Percentiles rank a stretch among this genome's conserved stretches.
Evolutionary conservation across 2,797 vertebrate species (phyloP).

Genomic region (Cetoscarus ocellatus): DNA sequence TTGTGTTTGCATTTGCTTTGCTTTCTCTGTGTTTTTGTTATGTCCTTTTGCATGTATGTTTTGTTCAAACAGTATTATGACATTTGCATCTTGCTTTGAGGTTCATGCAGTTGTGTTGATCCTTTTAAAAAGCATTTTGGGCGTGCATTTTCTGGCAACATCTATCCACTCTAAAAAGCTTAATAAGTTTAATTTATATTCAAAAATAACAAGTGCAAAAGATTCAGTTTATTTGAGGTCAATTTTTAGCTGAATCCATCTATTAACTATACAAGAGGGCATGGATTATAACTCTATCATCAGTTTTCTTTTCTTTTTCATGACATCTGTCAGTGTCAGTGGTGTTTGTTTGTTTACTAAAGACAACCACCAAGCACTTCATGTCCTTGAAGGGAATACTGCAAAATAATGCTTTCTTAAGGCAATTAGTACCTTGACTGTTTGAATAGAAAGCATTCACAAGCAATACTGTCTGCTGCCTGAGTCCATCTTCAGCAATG

Average conservation of each 20-base stretch:
- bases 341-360: not conserved
- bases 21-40: no score
- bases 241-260: not conserved
- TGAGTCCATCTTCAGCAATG: not conserved
- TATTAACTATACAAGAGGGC: not conserved
- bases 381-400: not conserved
- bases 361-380: not conserved
- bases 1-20: no score
- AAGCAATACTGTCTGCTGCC: constrained; percentile 1
- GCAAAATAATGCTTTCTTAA: constrained; percentile 3
- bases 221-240: no score
- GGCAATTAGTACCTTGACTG: not conserved
- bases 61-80: no score
- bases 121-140: no score
- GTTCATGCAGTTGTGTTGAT: no score
- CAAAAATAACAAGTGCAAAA: no score
- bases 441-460: not conserved
- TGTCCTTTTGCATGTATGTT: no score
- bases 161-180: no score
- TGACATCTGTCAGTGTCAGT: not conserved
- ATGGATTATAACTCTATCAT: not conserved
- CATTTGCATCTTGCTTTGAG: no score
- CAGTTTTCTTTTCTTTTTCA: not conserved
- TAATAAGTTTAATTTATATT: no score
- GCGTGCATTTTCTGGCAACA: no score